Evolutionary conservation across 30 jellyfish, hydroid and myxozoan genomes (phyloP), one percentile per base, ranked within the genome.

Genomic region (Pseudorhiza aurosa): DNA sequence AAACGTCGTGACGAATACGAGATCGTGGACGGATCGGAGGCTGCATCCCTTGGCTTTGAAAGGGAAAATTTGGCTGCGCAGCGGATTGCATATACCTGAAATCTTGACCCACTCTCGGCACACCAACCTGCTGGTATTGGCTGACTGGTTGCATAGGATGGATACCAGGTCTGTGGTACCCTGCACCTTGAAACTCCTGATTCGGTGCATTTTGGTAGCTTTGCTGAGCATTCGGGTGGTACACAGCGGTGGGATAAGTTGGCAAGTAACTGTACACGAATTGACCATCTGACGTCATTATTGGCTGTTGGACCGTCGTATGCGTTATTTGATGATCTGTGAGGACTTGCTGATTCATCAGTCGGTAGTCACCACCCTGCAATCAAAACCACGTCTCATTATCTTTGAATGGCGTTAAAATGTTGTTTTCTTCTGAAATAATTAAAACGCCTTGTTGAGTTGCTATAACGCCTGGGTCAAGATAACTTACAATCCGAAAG

Each of bases 201-300:
- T 18, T 46, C 4, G 71, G 59, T 9, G 35, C 31, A 3, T 31
- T 24, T 8, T n/a, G 86, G 36, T 73, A 73, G 11, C 58, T 27
- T 27, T 73, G 86, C 21, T 22, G 39, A 14, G 28, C 64, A 19
- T 25, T 18, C 15, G 47, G 75, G 15, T 51, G 86, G 75, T 49
- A 73, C 86, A 73, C 24, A 17, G 72, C 72, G 17, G 72, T 45
- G 8, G 86, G 75, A 65, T 73, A 73, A 4, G 74, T 33, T 0
- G 86, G 74, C n/a, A 46, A 28, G 19, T 73, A 73, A 46, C 45
- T 53, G 68, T 73, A 73, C 47, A 55, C 21, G 19, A 73, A 12
- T 0, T 47, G 72, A 10, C 72, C 86, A 1, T 74, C 32, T 18
- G 75, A 53, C 11, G 71, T 50, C 14, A 51, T 40, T 65, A 73